Base-by-base conservation (phyloP, 2,888 invertebrate genomes). In the Caenorhabditis afra region DNA sequence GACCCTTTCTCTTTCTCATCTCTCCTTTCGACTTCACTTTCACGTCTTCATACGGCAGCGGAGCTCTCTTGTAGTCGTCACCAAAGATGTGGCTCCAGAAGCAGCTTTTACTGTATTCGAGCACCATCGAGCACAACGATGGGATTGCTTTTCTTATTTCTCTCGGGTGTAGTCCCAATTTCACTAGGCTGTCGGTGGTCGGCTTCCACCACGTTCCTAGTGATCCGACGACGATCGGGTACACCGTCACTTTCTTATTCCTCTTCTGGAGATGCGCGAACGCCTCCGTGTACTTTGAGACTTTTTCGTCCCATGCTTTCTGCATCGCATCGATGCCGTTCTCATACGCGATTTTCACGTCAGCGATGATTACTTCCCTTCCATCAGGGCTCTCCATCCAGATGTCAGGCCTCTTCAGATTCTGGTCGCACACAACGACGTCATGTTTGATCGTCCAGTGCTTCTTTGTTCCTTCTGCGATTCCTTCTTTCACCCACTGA, bases 51-150 rank as follows among this genome's bases (percentile, higher is more conserved):
- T n/a, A n/a, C n/a, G n/a, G n/a, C n/a, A n/a, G n/a, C n/a, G n/a
- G n/a, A n/a, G n/a, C n/a, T n/a, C n/a, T n/a, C n/a, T n/a, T n/a
- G n/a, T n/a, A n/a, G n/a, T n/a, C 12, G 37, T 61, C 47, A 0
- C 59, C 59, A 8, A 35, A 47, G 1, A 61, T 61, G 18, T 61
- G 59, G 10, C 35, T 61, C 59, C 59, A 61, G 35, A 47, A 61
- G 18, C 18, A 12, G 18, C 47, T 47, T 29, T 61, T 61, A 61
- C 59, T 61, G 45, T 61, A 47, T 47, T 61, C 59, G 3, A 47
- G 0, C 3, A 47, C 47, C 4, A 23, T n/a, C 2, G 59, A 23
- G 23, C 59, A 61, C n/a, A 47, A 10, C 16, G 44, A 23, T 14
- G 59, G 59, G 41, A 45, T 59, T 1, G 11, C 16, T 18, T 14